phyloP scores from a whole-genome alignment of 2,888 invertebrate genomes.

The Epinotia nisella region DNA sequence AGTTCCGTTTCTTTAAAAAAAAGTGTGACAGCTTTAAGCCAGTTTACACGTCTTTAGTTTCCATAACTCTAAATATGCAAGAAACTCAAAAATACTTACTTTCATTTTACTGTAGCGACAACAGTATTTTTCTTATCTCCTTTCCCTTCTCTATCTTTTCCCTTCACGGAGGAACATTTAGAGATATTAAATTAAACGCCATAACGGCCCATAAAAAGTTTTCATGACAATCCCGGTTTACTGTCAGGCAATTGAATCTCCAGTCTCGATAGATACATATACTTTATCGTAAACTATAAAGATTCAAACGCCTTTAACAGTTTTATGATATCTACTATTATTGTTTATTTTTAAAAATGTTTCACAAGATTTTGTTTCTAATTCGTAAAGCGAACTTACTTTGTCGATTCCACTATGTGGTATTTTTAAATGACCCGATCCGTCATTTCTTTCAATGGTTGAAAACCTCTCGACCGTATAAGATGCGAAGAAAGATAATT shows the following conservation, averaged over 20 bases:
- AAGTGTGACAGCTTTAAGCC: too few species aligned
- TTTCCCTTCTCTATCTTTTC: conserved; percentile 3
- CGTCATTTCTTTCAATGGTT: too few species aligned
- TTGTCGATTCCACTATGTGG: too few species aligned
- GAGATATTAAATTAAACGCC: conserved; percentile 34
- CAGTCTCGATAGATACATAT: conserved; percentile 35
- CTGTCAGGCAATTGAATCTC: conserved; percentile 44
- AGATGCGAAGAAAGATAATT: too few species aligned
- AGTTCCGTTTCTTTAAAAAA: too few species aligned
- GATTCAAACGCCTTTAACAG: conserved; percentile 10
- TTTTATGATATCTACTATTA: background rate
- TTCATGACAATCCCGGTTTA: conserved; percentile 43
- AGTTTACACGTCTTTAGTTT: too few species aligned
- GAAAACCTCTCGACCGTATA: too few species aligned
- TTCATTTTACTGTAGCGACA: background rate
- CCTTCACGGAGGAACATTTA: conserved; percentile 13
- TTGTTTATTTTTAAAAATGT: background rate
- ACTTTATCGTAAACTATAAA: conserved; percentile 46
- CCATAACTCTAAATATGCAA: too few species aligned
- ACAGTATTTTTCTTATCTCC: background rate
- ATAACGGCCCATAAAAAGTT: conserved; percentile 42
- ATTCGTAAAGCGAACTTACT: too few species aligned
- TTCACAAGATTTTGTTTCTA: background rate
- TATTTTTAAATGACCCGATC: too few species aligned
- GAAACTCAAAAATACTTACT: too few species aligned